A percentile compares a stretch with the other conserved stretches of the same genome.
Conservation (phyloP, 2,888 invertebrate species). For the Rhamnusium bicolor region DNA sequence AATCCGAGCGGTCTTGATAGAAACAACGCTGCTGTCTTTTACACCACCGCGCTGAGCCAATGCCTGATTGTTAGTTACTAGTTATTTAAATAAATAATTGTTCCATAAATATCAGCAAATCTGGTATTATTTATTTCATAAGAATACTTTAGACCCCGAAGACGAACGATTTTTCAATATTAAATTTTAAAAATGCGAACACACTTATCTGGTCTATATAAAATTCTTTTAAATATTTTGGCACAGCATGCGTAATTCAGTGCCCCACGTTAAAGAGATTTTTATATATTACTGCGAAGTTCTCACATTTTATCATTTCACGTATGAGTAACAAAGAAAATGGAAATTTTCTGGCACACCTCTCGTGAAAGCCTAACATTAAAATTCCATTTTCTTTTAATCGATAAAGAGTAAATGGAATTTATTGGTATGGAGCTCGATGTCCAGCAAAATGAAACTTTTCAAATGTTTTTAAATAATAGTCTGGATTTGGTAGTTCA, state of each 20-base stretch:
- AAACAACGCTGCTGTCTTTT: no score
- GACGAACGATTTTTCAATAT: background rate
- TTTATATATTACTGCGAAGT: background rate
- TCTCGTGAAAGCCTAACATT: constrained; percentile 1
- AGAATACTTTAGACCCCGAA: background rate
- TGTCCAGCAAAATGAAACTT: background rate
- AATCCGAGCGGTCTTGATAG: no score
- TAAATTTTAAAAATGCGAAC: background rate
- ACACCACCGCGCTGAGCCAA: no score
- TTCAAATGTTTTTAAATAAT: no score
- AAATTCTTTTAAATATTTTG: background rate
- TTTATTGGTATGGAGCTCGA: constrained; percentile 8
- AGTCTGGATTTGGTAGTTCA: no score
- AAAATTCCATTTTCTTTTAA: constrained; percentile 13
- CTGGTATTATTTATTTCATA: no score
- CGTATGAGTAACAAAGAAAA: constrained; percentile 15
- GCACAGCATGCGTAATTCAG: background rate
- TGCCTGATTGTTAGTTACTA: no score
- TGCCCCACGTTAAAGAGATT: background rate
- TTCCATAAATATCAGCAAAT: no score
- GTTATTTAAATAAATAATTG: no score
- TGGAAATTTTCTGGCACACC: constrained; percentile 17
- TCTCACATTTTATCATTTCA: constrained; percentile 8
- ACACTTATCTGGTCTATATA: background rate
- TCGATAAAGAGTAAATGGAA: constrained; percentile 10